Conservation (phyloP, 2,888 invertebrate genomes). For the Escarpia spicata region DNA sequence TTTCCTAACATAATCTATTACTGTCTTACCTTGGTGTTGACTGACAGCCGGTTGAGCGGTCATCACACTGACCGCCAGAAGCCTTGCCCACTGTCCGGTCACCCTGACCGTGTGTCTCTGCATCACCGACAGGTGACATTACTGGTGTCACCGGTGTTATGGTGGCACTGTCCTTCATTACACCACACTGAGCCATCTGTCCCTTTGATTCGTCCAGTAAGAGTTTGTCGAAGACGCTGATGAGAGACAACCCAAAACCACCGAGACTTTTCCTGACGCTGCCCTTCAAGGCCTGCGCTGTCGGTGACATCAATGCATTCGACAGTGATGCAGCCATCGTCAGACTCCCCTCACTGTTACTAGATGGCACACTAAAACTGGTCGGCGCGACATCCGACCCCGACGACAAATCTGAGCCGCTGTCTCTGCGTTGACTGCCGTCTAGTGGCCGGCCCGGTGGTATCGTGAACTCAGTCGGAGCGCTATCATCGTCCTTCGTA, state of each 20-base stretch:
- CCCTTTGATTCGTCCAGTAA: constrained; percentile 33
- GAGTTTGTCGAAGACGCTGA: constrained; percentile 41
- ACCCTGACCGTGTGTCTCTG: background rate
- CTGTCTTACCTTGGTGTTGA: background rate
- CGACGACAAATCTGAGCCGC: background rate
- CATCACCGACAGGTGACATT: background rate
- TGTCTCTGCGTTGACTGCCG: background rate
- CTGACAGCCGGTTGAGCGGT: background rate
- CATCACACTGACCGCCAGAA: background rate
- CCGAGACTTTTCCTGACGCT: constrained; percentile 37
- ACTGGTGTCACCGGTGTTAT: background rate
- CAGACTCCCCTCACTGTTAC: background rate
- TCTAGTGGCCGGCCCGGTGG: background rate
- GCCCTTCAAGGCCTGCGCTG: background rate
- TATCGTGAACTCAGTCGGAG: background rate
- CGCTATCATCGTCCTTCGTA: background rate
- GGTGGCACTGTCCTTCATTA: background rate
- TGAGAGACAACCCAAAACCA: constrained; percentile 38
- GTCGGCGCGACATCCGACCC: background rate
- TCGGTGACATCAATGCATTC: background rate
- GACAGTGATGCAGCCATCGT: background rate
- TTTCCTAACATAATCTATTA: background rate
- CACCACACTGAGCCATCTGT: background rate
- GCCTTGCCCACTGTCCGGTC: constrained; percentile 22
- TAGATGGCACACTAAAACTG: background rate